phyloP scores from a whole-genome alignment of 2,888 invertebrate species.

The Lysandra coridon region DNA sequence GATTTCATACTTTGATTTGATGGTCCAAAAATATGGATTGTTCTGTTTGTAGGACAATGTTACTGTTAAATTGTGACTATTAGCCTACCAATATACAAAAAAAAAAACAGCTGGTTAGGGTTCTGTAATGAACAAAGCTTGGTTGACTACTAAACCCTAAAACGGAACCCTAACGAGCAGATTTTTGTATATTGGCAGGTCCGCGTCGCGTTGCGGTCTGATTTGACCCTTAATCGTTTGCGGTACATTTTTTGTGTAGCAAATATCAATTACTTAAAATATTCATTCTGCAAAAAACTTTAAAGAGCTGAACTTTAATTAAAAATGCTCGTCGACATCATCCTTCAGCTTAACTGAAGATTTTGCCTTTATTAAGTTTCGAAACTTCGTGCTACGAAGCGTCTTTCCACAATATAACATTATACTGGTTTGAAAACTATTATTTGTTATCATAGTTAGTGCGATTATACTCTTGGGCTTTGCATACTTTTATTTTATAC shows the following conservation, averaged over 20 bases:
- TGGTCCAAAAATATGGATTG: too few relatives aligned
- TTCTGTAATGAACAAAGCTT: too few relatives aligned
- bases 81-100: too few relatives aligned
- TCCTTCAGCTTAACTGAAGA: constrained; percentile 23
- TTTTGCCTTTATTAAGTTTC: constrained; percentile 30
- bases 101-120: too few relatives aligned
- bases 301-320: constrained; percentile 23
- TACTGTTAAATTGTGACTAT: too few relatives aligned
- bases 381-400: constrained; percentile 17
- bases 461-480: background rate
- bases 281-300: constrained; percentile 18
- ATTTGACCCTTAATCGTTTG: background rate
- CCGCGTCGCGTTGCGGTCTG: too few relatives aligned
- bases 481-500: background rate
- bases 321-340: constrained; percentile 23
- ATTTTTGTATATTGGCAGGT: too few relatives aligned
- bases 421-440: constrained; percentile 4
- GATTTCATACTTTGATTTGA: too few relatives aligned
- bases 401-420: constrained; percentile 16
- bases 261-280: constrained; percentile 7
- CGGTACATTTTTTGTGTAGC: background rate
- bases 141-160: too few relatives aligned
- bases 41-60: too few relatives aligned
- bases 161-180: too few relatives aligned
- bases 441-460: background rate